phyloP scores from a whole-genome alignment of 2,797 vertebrate species.

The Momotus momota region DNA sequence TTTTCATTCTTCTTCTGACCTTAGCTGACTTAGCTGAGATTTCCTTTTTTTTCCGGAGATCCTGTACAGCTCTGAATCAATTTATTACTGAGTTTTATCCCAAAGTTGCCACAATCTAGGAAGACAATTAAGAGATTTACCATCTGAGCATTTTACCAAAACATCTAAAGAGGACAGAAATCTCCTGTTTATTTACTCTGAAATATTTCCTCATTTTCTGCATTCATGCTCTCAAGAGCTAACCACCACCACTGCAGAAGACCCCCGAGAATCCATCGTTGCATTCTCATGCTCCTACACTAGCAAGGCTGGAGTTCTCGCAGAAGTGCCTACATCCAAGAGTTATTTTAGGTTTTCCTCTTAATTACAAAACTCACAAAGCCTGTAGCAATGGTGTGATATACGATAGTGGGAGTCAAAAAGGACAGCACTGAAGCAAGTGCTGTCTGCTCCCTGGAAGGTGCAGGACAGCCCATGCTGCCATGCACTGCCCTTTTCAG shows the following conservation, averaged over 20 bases:
- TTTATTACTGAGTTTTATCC: not conserved
- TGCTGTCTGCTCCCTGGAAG: not conserved
- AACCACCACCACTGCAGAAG: not conserved
- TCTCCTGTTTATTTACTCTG: not conserved
- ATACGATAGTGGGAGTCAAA: not conserved
- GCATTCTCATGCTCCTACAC: not conserved
- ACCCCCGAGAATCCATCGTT: not conserved
- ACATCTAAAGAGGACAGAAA: not conserved
- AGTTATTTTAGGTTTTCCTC: not conserved
- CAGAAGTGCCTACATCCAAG: not conserved
- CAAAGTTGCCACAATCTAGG: not conserved
- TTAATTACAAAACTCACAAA: not conserved
- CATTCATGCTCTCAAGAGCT: not conserved
- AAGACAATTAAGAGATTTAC: not conserved
- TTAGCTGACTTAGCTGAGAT: not conserved
- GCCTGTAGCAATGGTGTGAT: not conserved
- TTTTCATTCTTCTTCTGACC: not conserved
- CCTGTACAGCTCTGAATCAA: not conserved
- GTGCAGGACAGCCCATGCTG: not conserved
- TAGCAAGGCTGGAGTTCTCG: not conserved
- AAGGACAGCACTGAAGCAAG: not conserved
- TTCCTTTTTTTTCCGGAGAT: not conserved
- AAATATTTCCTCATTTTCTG: not conserved
- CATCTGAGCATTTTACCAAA: not conserved
- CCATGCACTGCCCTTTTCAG: rapidly evolving